These are phyloP conservation scores for Zaprionus davidi DNA, from an alignment of 1,140 invertebrate genomes.

Conservation along the genomic window DNA sequence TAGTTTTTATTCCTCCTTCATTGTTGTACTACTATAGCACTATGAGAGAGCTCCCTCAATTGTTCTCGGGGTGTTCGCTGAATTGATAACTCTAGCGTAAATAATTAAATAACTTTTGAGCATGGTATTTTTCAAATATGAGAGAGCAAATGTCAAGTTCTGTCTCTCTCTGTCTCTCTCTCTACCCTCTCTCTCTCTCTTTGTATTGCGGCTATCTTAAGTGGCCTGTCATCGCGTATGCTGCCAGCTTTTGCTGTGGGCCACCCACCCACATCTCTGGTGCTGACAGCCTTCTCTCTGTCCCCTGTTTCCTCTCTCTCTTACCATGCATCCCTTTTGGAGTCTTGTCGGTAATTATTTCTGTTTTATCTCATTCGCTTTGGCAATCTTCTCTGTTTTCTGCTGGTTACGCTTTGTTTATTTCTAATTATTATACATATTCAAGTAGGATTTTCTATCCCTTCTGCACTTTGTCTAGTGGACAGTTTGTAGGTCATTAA, in stretches of 20 bases:
- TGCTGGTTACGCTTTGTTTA: constrained; percentile 7
- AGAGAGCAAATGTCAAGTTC: not conserved
- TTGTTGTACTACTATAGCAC: not conserved
- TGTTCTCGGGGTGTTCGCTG: not conserved
- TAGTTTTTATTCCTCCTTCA: not conserved
- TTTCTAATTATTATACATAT: constrained; percentile 7
- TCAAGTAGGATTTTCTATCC: not conserved
- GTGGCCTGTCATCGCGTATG: constrained; percentile 8
- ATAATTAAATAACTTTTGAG: constrained; percentile 9
- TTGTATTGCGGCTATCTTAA: constrained; percentile 8
- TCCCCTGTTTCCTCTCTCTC: not conserved
- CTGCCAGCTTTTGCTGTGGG: not conserved
- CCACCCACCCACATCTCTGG: not conserved
- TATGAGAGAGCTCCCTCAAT: not conserved
- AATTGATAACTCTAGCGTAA: constrained; percentile 3
- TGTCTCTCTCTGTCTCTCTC: not conserved
- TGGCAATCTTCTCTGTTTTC: constrained; percentile 2
- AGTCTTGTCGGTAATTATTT: constrained; percentile 10
- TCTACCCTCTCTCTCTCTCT: not conserved
- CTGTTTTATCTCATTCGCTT: not conserved
- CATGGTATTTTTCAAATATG: not conserved
- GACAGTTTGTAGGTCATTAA: not conserved
- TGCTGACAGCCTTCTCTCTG: not conserved
- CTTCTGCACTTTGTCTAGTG: not conserved
- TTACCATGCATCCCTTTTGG: not conserved